A percentile compares a stretch with the other conserved stretches of the same genome.
These are phyloP conservation scores for Pseudomugil tenellus DNA, from an alignment of 2,797 vertebrate genomes.

Conservation along the genomic window DNA sequence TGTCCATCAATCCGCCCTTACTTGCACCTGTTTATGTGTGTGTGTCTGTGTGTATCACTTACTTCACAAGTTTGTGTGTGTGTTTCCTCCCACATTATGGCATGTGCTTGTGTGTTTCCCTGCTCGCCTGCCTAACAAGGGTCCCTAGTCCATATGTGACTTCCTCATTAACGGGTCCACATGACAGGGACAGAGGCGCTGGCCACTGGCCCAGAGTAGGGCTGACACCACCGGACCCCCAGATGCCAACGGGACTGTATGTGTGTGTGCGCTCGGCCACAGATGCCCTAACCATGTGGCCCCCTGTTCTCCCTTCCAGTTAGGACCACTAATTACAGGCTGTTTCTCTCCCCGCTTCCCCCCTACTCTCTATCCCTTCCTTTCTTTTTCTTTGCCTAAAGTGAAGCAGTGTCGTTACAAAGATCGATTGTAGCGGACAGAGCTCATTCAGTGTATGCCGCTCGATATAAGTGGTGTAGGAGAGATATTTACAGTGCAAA, in stretches of 20 bases:
- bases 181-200: conserved; percentile 80
- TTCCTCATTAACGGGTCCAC: conserved; percentile 82
- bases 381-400: conserved; percentile 60
- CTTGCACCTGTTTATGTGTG: conserved; percentile 66
- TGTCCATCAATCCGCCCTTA: conserved; percentile 68
- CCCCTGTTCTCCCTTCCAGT: conserved; percentile 75
- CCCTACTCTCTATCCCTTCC: conserved; percentile 39
- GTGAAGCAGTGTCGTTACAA: conserved; percentile 55
- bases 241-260: conserved; percentile 59
- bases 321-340: conserved; percentile 79
- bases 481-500: conserved; percentile 29
- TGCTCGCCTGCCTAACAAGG: conserved; percentile 80
- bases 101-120: conserved; percentile 29
- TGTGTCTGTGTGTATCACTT: neutral
- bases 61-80: conserved; percentile 12
- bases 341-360: conserved; percentile 52
- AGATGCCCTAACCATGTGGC: conserved; percentile 81
- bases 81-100: conserved; percentile 33
- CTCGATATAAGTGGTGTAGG: neutral
- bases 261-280: conserved; percentile 52
- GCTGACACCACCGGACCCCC: conserved; percentile 72
- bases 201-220: conserved; percentile 74
- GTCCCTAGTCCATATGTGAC: conserved; percentile 84
- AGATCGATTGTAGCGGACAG: conserved; percentile 55
- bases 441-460: neutral